phyloP scores from a whole-genome alignment of 92 coral and sea anemone species.

The Epizoanthus stellaris region DNA sequence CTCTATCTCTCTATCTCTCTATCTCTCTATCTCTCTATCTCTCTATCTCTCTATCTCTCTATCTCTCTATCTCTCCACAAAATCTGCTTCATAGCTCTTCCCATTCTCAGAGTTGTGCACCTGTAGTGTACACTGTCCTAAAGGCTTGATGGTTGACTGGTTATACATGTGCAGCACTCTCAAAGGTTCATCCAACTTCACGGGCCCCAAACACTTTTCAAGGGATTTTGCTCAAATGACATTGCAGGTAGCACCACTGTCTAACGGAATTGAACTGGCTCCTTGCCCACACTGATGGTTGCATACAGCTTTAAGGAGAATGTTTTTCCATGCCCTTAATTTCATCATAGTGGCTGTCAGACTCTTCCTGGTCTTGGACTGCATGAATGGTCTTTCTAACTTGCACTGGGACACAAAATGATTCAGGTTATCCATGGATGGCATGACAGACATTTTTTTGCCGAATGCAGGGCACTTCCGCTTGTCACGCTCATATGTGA shows the following conservation, averaged over 20 bases:
- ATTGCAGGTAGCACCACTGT: conserved; percentile 56
- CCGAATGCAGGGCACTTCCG: too few species aligned
- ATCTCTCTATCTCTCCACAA: conserved; percentile 39
- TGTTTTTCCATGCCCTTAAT: not conserved
- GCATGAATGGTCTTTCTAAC: not conserved
- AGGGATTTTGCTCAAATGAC: conserved; percentile 25
- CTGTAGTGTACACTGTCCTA: conserved; percentile 46
- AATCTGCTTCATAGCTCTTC: conserved; percentile 42
- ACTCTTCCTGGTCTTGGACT: not conserved
- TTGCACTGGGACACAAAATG: conserved; percentile 4
- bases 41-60: too few species aligned
- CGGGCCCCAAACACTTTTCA: conserved; percentile 42
- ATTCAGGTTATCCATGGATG: not conserved
- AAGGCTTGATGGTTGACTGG: conserved; percentile 28
- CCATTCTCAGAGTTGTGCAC: conserved; percentile 48
- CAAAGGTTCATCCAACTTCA: conserved; percentile 4
- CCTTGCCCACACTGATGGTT: conserved; percentile 36
- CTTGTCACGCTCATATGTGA: too few species aligned
- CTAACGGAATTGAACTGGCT: conserved; percentile 51
- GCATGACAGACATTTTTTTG: not conserved
- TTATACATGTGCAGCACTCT: conserved; percentile 46
- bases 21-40: too few species aligned
- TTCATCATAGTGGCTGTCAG: not conserved
- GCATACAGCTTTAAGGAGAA: conserved; percentile 36
- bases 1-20: too few species aligned